Base-by-base conservation (phyloP, 2,888 invertebrate genomes). In the Cybosia mesomella region DNA sequence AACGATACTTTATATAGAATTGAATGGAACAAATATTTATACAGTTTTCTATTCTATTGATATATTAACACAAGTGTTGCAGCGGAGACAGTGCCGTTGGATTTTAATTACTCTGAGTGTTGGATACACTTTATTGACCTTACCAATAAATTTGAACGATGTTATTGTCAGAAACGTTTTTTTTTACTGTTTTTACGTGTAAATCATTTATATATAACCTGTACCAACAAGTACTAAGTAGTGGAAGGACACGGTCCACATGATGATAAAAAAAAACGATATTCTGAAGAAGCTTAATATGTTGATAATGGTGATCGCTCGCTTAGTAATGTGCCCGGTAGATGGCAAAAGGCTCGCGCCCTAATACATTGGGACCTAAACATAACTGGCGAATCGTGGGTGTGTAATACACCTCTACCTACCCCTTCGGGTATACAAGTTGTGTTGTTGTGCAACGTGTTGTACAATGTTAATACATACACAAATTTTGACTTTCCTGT, bases 51-150 rank as follows among this genome's bases (percentile, higher is more conserved):
- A 28, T 57, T 57, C 57, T 57, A 28, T 57, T 9, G 21, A 18
- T 15, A 10, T 64, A n/a, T 64, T 64, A 58, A 64, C 49, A 58
- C 64, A 64, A 64, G 64, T 64, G 58, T n/a, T 58, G 64, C 63
- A 22, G 13, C 22, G 53, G 2, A 49, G 62, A 4, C 24, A 28
- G 54, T 36, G 13, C 36, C 55, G 36, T 49, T 49, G 2, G n/a
- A n/a, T n/a, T n/a, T n/a, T n/a, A n/a, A n/a, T n/a, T n/a, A n/a
- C n/a, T n/a, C n/a, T n/a, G n/a, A n/a, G n/a, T n/a, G 36, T 49
- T 49, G 2, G n/a, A 18, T 49, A 18, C 58, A 11, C 13, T 43
- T 10, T 58, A 13, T 64, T 64, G 53, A 32, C 54, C 53, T 55
- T 34, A 34, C 15, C 22, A 55, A 55, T 55, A 21, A 53, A 53